Evolutionary conservation across 2,888 invertebrate species (phyloP), one percentile per base, ranked within the genome.

Genomic region (Volucella inanis): DNA sequence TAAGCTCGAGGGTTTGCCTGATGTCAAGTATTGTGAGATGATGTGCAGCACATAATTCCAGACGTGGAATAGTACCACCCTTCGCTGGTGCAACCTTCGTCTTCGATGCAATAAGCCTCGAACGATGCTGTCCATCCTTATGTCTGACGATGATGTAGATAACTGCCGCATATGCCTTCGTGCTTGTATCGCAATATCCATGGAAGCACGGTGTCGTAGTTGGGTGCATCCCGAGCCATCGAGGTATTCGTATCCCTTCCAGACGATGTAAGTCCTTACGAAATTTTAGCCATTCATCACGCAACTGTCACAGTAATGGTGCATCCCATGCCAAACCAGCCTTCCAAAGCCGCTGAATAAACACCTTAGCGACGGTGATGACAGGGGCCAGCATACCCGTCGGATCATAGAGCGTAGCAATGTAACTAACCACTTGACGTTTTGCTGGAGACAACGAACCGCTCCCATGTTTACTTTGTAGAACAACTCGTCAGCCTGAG

Each of bases 111-210:
- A 76, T 38, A 15, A 11, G 31, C 52, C n/a, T 22, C 49, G 2
- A 68, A 8, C n/a, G 78, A 67, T 2, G 50, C 22, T 43, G 10
- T 62, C 74, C 11, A 70, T 68, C 31, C 50, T 59, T 57, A 22
- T 31, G 57, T 22, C 3, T 22, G 22, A 22, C 22, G 22, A 3
- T n/a, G n/a, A n/a, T n/a, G n/a, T n/a, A n/a, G n/a, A n/a, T n/a
- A n/a, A n/a, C n/a, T n/a, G n/a, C n/a, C n/a, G n/a, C n/a, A n/a
- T n/a, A n/a, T n/a, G n/a, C n/a, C n/a, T n/a, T n/a, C n/a, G n/a
- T n/a, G n/a, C 74, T 74, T 9, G 74, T 78, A 43, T 75, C 78
- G 41, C 74, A 84, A 57, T 55, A 84, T 10, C 65, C 71, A 50
- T 55, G 76, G 3, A 75, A 39, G 4, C 39, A 18, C n/a, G 54